Evolutionary conservation across 2,797 vertebrate species (phyloP).

Genomic region (Phrynocephalus vlangalii): DNA sequence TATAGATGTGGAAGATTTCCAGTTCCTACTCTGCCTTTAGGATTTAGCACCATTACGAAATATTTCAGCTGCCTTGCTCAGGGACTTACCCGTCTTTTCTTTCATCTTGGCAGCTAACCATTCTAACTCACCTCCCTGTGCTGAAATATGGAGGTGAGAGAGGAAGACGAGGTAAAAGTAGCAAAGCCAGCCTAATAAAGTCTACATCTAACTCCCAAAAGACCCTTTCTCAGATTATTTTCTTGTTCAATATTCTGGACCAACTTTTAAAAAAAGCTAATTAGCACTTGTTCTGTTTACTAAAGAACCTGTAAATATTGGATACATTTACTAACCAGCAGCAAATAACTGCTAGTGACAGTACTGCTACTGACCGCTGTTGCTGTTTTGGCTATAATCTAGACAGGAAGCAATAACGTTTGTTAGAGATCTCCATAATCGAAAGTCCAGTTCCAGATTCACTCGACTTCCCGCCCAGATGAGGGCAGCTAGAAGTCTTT

Average conservation of each 20-base stretch:
- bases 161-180: not conserved
- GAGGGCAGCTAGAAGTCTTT: not conserved
- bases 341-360: not conserved
- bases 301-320: not conserved
- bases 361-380: not conserved
- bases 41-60: too few relatives aligned
- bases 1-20: too few relatives aligned
- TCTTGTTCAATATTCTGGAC: not conserved
- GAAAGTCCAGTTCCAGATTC: not conserved
- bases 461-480: not conserved
- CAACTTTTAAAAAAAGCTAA: not conserved
- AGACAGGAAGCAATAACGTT: not conserved
- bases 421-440: not conserved
- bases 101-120: not conserved
- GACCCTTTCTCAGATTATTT: not conserved
- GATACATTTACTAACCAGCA: not conserved
- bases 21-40: not conserved
- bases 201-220: not conserved
- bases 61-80: not conserved
- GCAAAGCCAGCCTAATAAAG: not conserved
- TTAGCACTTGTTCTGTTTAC: not conserved
- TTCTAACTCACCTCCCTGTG: not conserved
- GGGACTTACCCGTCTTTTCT: not conserved
- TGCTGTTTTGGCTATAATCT: not conserved
- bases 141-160: too few relatives aligned